Percentiles rank a stretch among this genome's conserved stretches.
Evolutionary conservation across 2,797 vertebrate genomes (phyloP).

Genomic region (Hemitrygon akajei): DNA sequence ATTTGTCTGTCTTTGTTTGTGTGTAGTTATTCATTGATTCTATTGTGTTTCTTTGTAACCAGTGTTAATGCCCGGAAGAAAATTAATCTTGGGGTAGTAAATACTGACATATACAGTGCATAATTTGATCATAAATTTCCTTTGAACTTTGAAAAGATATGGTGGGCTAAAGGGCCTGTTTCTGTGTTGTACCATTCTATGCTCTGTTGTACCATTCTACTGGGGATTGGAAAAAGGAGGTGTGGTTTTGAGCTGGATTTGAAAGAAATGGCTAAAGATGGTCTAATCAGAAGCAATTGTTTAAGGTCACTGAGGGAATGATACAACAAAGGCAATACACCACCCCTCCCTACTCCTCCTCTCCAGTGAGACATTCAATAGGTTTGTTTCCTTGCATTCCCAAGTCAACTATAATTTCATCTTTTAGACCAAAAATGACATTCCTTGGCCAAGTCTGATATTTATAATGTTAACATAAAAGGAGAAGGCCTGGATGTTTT

Average conservation of each 20-base stretch:
- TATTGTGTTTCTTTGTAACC: no score
- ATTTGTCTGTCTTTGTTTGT: no score
- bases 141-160: no score
- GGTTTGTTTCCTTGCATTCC: neutral
- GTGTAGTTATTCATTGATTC: no score
- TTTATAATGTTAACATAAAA: neutral
- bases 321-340: neutral
- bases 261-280: neutral
- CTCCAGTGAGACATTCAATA: neutral
- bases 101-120: no score
- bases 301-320: neutral
- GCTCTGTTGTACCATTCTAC: neutral
- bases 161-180: neutral
- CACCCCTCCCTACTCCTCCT: neutral
- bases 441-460: neutral
- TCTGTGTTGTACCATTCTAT: neutral
- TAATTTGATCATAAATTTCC: no score
- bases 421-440: neutral
- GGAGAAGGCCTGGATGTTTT: neutral
- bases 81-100: no score
- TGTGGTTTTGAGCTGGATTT: neutral
- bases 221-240: neutral
- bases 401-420: neutral
- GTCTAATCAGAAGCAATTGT: neutral
- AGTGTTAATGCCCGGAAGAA: no score